Evolutionary conservation across 1,140 invertebrate genomes (phyloP).

Genomic region (Apis dorsata): DNA sequence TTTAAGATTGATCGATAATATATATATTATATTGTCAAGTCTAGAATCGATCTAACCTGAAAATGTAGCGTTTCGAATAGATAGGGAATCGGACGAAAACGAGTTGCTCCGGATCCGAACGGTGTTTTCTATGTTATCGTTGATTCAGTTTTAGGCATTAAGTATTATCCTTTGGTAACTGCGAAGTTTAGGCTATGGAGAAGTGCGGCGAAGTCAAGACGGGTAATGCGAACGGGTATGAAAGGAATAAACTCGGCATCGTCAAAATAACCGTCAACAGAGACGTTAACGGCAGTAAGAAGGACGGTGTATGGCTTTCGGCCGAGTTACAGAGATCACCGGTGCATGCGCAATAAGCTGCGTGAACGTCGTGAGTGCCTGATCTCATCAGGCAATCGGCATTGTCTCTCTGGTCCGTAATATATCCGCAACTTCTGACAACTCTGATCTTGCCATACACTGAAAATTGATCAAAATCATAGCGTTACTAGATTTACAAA

Average conservation of each 20-base stretch:
- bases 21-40: neutral
- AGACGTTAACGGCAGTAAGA: slow-evolving; percentile 55
- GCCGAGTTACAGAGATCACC: slow-evolving; percentile 86
- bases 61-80: neutral
- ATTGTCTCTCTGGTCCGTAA: slow-evolving; percentile 83
- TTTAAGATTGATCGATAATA: neutral
- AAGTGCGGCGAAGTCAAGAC: slow-evolving; percentile 36
- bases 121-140: slow-evolving; percentile 19
- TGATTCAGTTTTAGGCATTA: slow-evolving; percentile 43
- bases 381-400: slow-evolving; percentile 83
- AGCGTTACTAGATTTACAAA: neutral
- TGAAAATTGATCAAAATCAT: slow-evolving; percentile 77
- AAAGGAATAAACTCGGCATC: slow-evolving; percentile 53
- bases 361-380: slow-evolving; percentile 87
- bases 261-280: slow-evolving; percentile 50
- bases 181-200: slow-evolving; percentile 54
- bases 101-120: slow-evolving; percentile 44
- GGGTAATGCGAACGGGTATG: slow-evolving; percentile 38
- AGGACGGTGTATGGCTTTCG: slow-evolving; percentile 58
- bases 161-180: slow-evolving; percentile 1
- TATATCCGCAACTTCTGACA: slow-evolving; percentile 87
- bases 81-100: slow-evolving; percentile 18
- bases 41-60: neutral
- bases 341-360: slow-evolving; percentile 88
- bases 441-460: slow-evolving; percentile 87